Percentiles rank a stretch among this genome's conserved stretches.
Conservation (phyloP, 2,797 vertebrate species). For the Pogonophryne albipinna region DNA sequence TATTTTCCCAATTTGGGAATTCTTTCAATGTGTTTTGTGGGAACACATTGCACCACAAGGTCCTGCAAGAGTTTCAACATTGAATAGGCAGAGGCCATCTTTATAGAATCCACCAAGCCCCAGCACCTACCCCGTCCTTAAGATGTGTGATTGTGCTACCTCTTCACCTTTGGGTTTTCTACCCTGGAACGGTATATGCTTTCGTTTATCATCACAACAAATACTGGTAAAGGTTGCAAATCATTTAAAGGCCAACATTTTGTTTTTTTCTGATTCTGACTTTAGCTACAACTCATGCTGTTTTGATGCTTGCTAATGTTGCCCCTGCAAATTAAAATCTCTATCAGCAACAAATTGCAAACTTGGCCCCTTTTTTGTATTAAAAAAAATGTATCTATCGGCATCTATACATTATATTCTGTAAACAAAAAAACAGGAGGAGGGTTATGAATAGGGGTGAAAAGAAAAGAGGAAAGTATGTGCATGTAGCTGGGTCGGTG, state of each 20-base stretch:
- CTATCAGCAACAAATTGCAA: slow-evolving; percentile 1
- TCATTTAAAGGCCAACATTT: neutral
- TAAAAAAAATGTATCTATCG: neutral
- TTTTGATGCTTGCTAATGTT: slow-evolving; percentile 5
- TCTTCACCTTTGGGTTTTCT: no score
- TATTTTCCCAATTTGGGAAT: no score
- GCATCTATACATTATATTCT: slow-evolving; percentile 6
- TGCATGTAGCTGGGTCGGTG: slow-evolving; percentile 40
- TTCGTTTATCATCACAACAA: no score
- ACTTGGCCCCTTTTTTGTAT: neutral
- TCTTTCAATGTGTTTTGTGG: no score
- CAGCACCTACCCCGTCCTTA: no score
- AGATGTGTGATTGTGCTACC: no score
- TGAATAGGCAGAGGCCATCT: no score
- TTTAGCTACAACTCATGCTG: neutral
- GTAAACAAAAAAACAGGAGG: slow-evolving; percentile 4
- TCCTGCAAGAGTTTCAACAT: no score
- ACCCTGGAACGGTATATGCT: no score
- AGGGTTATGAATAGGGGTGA: slow-evolving; percentile 6
- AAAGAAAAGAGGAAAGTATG: slow-evolving; percentile 33
- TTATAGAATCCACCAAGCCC: no score
- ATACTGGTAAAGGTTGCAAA: neutral
- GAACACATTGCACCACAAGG: no score
- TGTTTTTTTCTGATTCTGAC: neutral
- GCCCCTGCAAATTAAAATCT: neutral